Percentiles rank a stretch among this genome's conserved stretches.
Conservation (phyloP, 2,797 vertebrate genomes). For the Chiropotes sagulatus region DNA sequence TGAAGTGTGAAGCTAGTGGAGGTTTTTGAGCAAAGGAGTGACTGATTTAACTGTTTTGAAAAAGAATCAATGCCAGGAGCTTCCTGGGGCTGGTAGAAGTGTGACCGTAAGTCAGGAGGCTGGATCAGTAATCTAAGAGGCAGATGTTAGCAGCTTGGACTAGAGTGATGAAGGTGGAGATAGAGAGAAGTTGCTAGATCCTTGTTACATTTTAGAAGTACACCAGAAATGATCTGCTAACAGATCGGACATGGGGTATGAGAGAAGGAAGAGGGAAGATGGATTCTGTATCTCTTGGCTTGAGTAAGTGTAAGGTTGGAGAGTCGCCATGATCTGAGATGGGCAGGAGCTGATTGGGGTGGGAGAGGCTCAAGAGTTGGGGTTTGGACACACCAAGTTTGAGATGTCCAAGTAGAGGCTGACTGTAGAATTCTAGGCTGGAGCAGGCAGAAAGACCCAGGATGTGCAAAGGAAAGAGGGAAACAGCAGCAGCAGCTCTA, state of each 20-base stretch:
- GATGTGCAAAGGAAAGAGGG: neutral
- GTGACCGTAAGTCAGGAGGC: neutral
- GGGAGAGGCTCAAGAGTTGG: neutral
- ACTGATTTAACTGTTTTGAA: neutral
- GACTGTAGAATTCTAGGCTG: neutral
- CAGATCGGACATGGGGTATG: neutral
- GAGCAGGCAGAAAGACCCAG: neutral
- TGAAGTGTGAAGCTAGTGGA: neutral
- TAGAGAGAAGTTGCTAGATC: neutral
- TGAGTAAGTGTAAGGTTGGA: neutral
- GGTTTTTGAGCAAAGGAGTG: neutral
- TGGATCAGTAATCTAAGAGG: neutral
- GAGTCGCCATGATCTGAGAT: neutral
- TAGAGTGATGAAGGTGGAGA: neutral
- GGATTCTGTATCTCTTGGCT: neutral
- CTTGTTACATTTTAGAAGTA: neutral
- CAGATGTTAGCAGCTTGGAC: neutral
- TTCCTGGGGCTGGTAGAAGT: neutral
- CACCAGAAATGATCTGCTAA: neutral
- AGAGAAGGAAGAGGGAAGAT: neutral
- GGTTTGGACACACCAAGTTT: neutral
- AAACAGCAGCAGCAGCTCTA: neutral
- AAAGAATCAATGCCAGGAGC: neutral
- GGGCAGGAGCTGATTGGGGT: neutral
- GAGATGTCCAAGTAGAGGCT: neutral